Percentiles rank a stretch among this genome's conserved stretches.
Evolutionary conservation across 2,113 vertebrate species (phyloP).

Genomic region (Phainopepla nitens): DNA sequence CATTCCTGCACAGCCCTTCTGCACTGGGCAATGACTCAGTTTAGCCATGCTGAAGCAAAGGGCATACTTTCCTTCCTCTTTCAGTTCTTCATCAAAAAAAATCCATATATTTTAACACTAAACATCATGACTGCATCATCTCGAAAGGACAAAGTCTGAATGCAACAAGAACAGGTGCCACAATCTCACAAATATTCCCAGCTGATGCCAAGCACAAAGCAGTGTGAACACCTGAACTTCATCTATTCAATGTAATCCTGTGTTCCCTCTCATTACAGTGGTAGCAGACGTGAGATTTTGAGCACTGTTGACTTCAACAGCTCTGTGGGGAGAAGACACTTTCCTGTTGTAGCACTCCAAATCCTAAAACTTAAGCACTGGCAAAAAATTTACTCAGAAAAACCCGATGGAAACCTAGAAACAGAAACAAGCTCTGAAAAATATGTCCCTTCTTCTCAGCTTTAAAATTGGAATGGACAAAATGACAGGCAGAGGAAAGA

Average conservation of each 20-base stretch:
- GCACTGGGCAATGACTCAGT: fast-evolving
- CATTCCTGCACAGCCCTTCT: neutral
- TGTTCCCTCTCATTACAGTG: neutral
- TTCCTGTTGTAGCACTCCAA: neutral
- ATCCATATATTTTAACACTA: neutral
- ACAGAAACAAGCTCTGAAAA: neutral
- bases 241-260: neutral
- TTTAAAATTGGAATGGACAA: neutral
- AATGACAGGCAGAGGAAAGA: neutral
- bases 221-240: neutral
- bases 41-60: neutral
- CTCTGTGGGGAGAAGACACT: neutral
- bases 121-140: neutral
- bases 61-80: neutral
- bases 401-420: neutral
- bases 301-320: neutral
- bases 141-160: neutral
- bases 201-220: neutral
- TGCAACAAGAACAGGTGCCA: neutral
- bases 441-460: neutral
- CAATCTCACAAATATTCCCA: neutral
- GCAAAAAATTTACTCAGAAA: neutral
- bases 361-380: neutral
- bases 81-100: neutral
- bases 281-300: neutral